These are phyloP conservation scores for Percopsis transmontana DNA, from an alignment of 2,113 vertebrate species.

Conservation along the genomic window DNA sequence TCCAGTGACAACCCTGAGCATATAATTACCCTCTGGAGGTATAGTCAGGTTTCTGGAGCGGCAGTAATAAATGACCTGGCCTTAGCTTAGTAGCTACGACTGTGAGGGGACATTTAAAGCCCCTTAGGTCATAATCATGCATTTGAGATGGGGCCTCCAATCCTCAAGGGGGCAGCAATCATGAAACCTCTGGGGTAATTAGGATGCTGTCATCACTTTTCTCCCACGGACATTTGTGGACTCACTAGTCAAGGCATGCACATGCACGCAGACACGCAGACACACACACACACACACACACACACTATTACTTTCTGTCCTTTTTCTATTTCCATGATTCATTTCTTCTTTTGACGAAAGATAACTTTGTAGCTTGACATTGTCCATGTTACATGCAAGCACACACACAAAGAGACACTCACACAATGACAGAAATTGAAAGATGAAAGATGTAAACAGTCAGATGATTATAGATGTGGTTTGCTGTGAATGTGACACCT, in stretches of 20 bases:
- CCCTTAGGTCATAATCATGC: slow-evolving; percentile 55
- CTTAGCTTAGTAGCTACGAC: slow-evolving; percentile 36
- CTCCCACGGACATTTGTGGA: neutral
- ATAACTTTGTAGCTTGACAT: slow-evolving; percentile 6
- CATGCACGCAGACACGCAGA: neutral
- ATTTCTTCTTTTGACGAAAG: neutral
- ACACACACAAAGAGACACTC: slow-evolving; percentile 6
- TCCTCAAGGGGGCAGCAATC: slow-evolving; percentile 47
- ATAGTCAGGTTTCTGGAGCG: slow-evolving; percentile 46
- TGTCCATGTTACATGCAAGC: neutral
- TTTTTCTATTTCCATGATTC: too few species aligned
- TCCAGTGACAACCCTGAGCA: slow-evolving; percentile 51
- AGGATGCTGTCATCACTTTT: slow-evolving; percentile 29
- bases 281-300: neutral
- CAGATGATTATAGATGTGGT: slow-evolving; percentile 61
- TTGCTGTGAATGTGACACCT: slow-evolving; percentile 63
- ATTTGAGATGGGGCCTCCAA: slow-evolving; percentile 40
- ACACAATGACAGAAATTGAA: slow-evolving; percentile 21
- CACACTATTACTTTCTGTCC: neutral
- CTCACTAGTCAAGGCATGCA: slow-evolving; percentile 1
- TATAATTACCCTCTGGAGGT: slow-evolving; percentile 57
- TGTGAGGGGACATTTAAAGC: slow-evolving; percentile 46
- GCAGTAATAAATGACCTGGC: slow-evolving; percentile 49
- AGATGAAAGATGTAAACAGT: slow-evolving; percentile 53
- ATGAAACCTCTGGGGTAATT: slow-evolving; percentile 46